Evolutionary conservation across 2,797 vertebrate genomes (phyloP).

Genomic region (Carapus acus): DNA sequence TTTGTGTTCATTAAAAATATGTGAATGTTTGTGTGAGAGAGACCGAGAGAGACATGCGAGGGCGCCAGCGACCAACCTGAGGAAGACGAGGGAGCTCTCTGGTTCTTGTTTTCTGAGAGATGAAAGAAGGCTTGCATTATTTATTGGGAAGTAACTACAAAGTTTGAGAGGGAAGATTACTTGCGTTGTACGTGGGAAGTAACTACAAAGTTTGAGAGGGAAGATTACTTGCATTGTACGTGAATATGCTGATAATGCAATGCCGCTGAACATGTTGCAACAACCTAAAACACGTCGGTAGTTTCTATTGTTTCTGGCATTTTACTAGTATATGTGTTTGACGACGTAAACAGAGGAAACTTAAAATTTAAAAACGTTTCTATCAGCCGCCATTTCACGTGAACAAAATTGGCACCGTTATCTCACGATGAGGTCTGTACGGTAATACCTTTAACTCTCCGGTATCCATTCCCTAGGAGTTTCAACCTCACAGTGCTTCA

Average conservation of each 20-base stretch:
- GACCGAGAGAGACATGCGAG: too few species aligned
- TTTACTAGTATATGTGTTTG: too few species aligned
- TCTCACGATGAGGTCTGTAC: background rate
- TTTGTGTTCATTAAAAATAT: background rate
- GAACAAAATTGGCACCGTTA: constrained; percentile 10
- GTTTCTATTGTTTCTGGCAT: background rate
- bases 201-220: background rate
- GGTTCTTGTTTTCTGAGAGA: constrained; percentile 39
- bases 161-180: background rate
- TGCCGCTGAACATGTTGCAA: too few species aligned
- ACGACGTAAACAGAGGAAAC: too few species aligned
- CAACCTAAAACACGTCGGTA: too few species aligned
- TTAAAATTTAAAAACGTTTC: too few species aligned
- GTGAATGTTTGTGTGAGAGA: constrained; percentile 1
- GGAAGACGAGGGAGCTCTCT: constrained; percentile 70
- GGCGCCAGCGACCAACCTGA: constrained; percentile 39
- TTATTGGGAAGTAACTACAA: background rate
- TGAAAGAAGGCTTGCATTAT: background rate
- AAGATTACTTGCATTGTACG: too few species aligned
- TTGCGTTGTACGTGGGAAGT: background rate
- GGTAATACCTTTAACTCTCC: constrained; percentile 39
- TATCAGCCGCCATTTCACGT: background rate
- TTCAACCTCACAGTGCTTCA: rapidly evolving
- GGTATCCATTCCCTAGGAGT: constrained; percentile 27
- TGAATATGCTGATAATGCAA: too few species aligned